phyloP scores from a whole-genome alignment of 2,797 vertebrate genomes.

The Oryzias dopingdopingensis region DNA sequence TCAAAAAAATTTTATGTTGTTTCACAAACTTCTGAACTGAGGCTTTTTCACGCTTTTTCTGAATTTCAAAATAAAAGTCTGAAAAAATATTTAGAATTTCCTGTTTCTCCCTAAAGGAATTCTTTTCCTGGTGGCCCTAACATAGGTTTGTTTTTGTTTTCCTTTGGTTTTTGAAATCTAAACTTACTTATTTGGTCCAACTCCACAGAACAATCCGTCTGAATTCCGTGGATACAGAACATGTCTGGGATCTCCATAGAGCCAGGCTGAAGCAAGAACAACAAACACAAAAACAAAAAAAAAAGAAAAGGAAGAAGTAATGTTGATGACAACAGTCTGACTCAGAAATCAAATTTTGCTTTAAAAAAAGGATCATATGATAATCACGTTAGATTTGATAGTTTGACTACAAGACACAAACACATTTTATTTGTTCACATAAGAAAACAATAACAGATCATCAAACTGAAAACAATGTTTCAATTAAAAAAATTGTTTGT shows the following conservation, averaged over 20 bases:
- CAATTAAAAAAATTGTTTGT: no score
- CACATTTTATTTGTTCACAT: background rate
- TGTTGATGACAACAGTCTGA: background rate
- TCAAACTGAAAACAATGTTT: no score
- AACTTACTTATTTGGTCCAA: conserved; percentile 75
- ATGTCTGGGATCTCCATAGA: conserved; percentile 86
- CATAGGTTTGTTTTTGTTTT: no score
- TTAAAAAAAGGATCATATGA: background rate
- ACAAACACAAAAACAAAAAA: conserved; percentile 4
- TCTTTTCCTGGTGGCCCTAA: no score
- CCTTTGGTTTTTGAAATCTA: background rate
- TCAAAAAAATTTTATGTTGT: no score
- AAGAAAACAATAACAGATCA: background rate
- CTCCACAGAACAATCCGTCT: conserved; percentile 86
- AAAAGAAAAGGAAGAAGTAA: background rate
- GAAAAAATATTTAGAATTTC: no score
- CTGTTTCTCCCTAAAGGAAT: no score
- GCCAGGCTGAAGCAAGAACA: conserved; percentile 76
- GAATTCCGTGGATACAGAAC: conserved; percentile 88
- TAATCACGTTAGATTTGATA: background rate
- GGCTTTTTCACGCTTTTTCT: no score
- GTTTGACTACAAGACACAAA: background rate
- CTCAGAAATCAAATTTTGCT: conserved; percentile 2
- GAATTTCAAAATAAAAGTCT: no score
- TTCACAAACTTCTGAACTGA: no score